Base-by-base conservation (phyloP, 2,888 invertebrate genomes). In the Erpobdella octoculata region DNA sequence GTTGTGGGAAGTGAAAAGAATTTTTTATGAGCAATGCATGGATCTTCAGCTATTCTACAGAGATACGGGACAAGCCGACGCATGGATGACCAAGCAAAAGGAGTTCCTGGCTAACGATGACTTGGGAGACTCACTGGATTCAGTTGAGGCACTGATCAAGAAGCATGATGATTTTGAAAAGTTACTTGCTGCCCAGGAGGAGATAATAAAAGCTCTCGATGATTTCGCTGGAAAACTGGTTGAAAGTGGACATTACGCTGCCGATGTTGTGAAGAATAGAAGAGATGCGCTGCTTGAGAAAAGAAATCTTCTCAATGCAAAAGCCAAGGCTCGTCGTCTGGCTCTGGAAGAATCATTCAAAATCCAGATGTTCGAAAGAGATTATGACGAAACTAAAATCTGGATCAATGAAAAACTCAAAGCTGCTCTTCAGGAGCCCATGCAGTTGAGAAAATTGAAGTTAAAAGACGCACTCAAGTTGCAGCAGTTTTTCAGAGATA, bases 51-150 rank as follows among this genome's bases (percentile, higher is more conserved):
- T 98, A 15, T 98, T 98, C 86, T 95, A 96, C 84, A 87, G 98
- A 38, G 96, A 97, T 83, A 95, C 95, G 1, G 97, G 97, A 84
- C 95, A 97, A 85, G 97, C 97, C 0, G 97, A 98, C 82, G 94
- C 97, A 0, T 98, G 97, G 97, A 98, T 99, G 96, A 94, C 95
- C 74, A 99, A 98, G 83, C 98, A 99, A 82, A 96, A 97, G 87
- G 93, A 97, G 9, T 98, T 98, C 86, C 86, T 99, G 70, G 92
- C 93, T 37, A 98, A 98, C 82, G 93, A 95, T 81, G 97, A 98
- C 83, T 87, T 98, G 1, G 98, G 98, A 0, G 98, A 99, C 83
- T 97, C 97, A 0, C 85, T 99, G 41, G 98, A 99, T 84, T 92
- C 93, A 0, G 97, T 97, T 0, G 98, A 99, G 82, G 94, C 96